Conservation (phyloP, 2,797 vertebrate genomes). For the Centropyge bicolor region DNA sequence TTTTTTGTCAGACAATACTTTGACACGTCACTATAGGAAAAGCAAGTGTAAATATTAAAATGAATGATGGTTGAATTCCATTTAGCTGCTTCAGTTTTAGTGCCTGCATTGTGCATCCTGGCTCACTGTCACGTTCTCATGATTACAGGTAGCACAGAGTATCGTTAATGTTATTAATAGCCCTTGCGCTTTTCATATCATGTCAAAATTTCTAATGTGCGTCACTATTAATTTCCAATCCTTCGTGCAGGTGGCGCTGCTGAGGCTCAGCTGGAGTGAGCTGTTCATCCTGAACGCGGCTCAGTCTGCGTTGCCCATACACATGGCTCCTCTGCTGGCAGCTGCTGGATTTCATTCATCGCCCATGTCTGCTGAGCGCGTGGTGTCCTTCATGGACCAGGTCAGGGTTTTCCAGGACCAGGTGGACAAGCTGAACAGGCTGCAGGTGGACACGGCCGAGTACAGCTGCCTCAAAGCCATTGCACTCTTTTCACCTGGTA, state of each 20-base stretch:
- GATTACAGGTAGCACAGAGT: no score
- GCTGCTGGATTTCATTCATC: constrained; percentile 95
- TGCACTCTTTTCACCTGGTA: constrained; percentile 94
- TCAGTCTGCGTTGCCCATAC: constrained; percentile 94
- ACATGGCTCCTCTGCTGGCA: constrained; percentile 94
- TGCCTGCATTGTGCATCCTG: background rate
- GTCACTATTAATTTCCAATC: no score
- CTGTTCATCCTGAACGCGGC: constrained; percentile 97
- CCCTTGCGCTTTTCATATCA: background rate
- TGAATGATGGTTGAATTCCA: background rate
- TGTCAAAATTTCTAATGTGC: background rate
- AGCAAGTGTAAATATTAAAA: background rate
- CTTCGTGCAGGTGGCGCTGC: constrained; percentile 87
- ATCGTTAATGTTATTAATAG: background rate
- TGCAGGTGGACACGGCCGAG: constrained; percentile 95
- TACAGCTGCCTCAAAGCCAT: constrained; percentile 99
- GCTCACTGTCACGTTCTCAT: background rate
- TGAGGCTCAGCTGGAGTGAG: constrained; percentile 97
- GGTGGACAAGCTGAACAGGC: constrained; percentile 95
- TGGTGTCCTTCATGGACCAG: constrained; percentile 98
- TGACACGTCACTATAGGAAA: background rate
- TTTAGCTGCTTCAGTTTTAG: background rate
- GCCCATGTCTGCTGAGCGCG: constrained; percentile 95
- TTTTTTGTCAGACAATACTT: background rate
- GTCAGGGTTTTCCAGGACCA: constrained; percentile 97